phyloP scores from a whole-genome alignment of 2,797 vertebrate genomes.

The Rachycentron canadum region DNA sequence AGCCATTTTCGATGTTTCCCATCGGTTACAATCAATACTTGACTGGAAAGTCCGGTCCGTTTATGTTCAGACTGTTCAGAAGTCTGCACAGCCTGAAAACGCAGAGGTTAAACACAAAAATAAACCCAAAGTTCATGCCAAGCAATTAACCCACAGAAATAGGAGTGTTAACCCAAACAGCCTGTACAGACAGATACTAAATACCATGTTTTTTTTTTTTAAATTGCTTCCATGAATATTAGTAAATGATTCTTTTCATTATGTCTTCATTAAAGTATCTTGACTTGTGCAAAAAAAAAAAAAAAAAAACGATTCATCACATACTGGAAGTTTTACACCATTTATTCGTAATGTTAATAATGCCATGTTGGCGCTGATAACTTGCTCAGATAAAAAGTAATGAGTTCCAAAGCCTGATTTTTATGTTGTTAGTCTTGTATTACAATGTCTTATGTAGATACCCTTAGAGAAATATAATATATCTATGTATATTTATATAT shows the following conservation, averaged over 20 bases:
- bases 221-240: neutral
- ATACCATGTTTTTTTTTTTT: neutral
- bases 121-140: neutral
- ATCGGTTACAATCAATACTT: constrained; percentile 19
- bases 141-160: constrained; percentile 17
- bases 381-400: neutral
- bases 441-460: too few species aligned
- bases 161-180: neutral
- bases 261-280: neutral
- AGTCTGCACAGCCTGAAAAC: neutral
- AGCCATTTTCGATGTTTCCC: constrained; percentile 39
- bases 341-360: neutral
- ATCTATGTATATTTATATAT: too few species aligned
- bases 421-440: neutral
- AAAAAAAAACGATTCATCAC: neutral
- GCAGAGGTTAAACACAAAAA: neutral
- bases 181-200: neutral
- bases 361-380: neutral
- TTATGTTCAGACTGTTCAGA: constrained; percentile 16
- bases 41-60: constrained; percentile 12
- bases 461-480: too few species aligned
- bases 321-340: neutral
- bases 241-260: neutral
- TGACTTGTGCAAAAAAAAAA: too few species aligned
- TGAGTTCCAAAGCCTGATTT: neutral